Conservation (phyloP, 1,140 invertebrate species). For the Glomeris maerens region DNA sequence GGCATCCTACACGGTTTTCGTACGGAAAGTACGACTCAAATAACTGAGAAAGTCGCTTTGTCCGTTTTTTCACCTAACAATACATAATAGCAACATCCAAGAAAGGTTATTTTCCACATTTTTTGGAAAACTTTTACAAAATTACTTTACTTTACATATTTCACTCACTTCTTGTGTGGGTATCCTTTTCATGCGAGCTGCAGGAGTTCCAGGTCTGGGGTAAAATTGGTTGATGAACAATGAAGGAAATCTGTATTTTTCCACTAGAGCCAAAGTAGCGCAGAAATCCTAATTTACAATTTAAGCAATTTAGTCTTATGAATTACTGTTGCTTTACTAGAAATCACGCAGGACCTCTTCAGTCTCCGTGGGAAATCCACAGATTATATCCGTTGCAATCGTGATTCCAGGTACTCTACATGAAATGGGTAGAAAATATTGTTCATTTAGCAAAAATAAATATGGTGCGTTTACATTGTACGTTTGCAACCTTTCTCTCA, state of each 20-base stretch:
- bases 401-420: conserved; percentile 67
- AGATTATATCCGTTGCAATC: conserved; percentile 96
- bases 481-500: conserved; percentile 49
- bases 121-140: conserved; percentile 7
- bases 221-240: conserved; percentile 98
- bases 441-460: conserved; percentile 2
- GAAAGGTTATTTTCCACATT: background rate
- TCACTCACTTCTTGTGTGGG: conserved; percentile 50
- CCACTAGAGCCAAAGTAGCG: conserved; percentile 68
- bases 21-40: conserved; percentile 88
- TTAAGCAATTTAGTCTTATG: conserved; percentile 1
- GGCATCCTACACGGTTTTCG: conserved; percentile 52
- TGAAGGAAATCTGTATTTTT: conserved; percentile 78
- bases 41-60: conserved; percentile 71
- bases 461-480: background rate
- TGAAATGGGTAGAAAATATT: conserved; percentile 13
- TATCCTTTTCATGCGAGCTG: conserved; percentile 69
- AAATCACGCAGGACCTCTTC: conserved; percentile 33
- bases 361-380: conserved; percentile 95
- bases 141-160: background rate
- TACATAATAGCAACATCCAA: background rate
- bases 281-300: conserved; percentile 54
- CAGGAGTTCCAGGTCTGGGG: conserved; percentile 85
- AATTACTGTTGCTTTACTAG: background rate
- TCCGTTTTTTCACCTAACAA: conserved; percentile 67